These are phyloP conservation scores for Bombus vancouverensis DNA, from an alignment of 1,140 invertebrate species.

Conservation along the genomic window DNA sequence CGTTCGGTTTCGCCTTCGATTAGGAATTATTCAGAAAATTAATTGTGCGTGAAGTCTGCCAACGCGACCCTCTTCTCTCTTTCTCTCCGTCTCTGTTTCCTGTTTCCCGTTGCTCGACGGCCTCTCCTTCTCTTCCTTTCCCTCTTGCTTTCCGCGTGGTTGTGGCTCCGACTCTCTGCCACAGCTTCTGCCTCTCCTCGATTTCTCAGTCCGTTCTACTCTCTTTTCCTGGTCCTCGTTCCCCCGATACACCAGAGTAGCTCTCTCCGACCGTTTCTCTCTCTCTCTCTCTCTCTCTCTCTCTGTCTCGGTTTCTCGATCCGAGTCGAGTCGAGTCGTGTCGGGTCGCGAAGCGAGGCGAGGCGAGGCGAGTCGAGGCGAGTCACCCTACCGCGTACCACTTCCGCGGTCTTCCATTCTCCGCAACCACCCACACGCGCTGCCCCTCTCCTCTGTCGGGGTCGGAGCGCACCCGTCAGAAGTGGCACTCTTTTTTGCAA, in stretches of 20 bases:
- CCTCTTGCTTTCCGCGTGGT: not conserved
- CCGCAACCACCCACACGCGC: constrained; percentile 44
- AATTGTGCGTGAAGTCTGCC: constrained; percentile 81
- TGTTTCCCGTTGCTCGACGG: not conserved
- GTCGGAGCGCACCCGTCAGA: constrained; percentile 49
- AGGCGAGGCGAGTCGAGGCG: constrained; percentile 16
- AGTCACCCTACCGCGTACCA: constrained; percentile 47
- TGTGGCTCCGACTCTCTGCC: not conserved
- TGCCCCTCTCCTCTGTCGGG: constrained; percentile 23
- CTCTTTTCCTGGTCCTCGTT: constrained; percentile 1
- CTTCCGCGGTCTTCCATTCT: constrained; percentile 52
- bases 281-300: constrained; percentile 25
- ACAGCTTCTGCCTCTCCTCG: not conserved
- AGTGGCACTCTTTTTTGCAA: constrained; percentile 69
- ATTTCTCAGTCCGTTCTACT: constrained; percentile 42
- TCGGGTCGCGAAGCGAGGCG: not conserved
- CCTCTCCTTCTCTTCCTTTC: constrained; percentile 7
- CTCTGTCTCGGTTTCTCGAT: constrained; percentile 9
- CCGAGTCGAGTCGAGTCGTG: constrained; percentile 8
- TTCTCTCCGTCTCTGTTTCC: constrained; percentile 13
- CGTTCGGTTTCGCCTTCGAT: constrained; percentile 74
- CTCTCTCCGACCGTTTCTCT: not conserved
- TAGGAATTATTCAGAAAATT: constrained; percentile 80
- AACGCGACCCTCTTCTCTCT: constrained; percentile 28
- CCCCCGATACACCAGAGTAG: not conserved